Conservation (phyloP, 2,797 vertebrate species). For the Euphonia xanthogaster region DNA sequence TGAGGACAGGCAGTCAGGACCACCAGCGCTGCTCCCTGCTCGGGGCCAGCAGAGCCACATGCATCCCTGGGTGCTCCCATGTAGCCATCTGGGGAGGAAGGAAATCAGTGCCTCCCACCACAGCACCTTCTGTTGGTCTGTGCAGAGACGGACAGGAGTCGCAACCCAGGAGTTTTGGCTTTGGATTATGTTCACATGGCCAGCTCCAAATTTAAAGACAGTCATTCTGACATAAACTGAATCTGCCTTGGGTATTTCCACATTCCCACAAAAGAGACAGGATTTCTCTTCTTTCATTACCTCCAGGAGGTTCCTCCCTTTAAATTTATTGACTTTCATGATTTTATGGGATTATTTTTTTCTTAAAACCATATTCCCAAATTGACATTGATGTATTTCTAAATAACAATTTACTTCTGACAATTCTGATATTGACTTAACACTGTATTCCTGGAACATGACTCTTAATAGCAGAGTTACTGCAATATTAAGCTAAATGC, state of each 20-base stretch:
- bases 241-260: background rate
- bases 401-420: background rate
- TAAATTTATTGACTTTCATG: background rate
- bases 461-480: background rate
- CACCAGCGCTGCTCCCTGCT: background rate
- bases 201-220: background rate
- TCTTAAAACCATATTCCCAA: background rate
- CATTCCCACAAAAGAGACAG: background rate
- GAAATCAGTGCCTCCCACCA: background rate
- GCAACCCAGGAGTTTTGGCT: background rate
- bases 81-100: slow-evolving; percentile 1
- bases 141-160: background rate
- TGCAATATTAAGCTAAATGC: background rate
- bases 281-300: background rate
- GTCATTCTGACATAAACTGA: background rate
- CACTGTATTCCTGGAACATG: background rate
- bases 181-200: background rate
- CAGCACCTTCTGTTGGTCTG: background rate
- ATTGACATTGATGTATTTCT: background rate
- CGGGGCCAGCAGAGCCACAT: background rate
- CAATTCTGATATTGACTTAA: slow-evolving; percentile 1
- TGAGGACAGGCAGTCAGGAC: background rate
- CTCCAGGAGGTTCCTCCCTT: background rate
- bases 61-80: background rate
- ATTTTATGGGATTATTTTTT: background rate